Percentiles rank a stretch among this genome's conserved stretches.
phyloP scores from a whole-genome alignment of 2,888 invertebrate species.

The Plemyria rubiginata region DNA sequence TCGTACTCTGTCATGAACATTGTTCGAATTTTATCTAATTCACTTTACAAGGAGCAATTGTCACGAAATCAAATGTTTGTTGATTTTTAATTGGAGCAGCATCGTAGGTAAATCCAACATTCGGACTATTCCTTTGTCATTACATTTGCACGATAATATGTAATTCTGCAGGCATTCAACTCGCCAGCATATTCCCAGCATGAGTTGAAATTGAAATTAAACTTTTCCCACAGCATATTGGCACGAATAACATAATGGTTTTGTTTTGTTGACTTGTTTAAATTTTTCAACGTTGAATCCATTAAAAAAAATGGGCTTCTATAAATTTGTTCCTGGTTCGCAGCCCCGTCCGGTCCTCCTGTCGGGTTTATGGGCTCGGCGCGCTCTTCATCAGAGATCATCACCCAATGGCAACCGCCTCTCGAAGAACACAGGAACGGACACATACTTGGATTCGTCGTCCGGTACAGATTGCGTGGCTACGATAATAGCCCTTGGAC shows the following conservation, averaged over 20 bases:
- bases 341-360: constrained; percentile 98
- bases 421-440: constrained; percentile 97
- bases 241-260: constrained; percentile 6
- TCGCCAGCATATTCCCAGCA: constrained; percentile 6
- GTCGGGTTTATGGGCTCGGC: constrained; percentile 97
- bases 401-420: constrained; percentile 98
- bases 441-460: constrained; percentile 95
- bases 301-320: not conserved
- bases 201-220: constrained; percentile 16
- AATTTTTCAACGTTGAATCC: not conserved
- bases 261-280: not conserved
- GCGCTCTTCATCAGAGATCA: constrained; percentile 96
- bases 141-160: constrained; percentile 3
- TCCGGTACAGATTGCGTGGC: constrained; percentile 95
- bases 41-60: no score
- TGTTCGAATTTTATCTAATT: no score
- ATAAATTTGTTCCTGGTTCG: constrained; percentile 33
- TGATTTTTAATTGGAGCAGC: not conserved
- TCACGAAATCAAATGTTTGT: not conserved
- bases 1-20: not conserved
- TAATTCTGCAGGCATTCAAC: constrained; percentile 9
- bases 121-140: constrained; percentile 5
- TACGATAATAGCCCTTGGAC: constrained; percentile 98
- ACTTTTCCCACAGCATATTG: constrained; percentile 5
- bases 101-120: constrained; percentile 6